A percentile compares a stretch with the other conserved stretches of the same genome.
Conservation (phyloP, 2,888 invertebrate species). For the Habrosyne pyritoides region DNA sequence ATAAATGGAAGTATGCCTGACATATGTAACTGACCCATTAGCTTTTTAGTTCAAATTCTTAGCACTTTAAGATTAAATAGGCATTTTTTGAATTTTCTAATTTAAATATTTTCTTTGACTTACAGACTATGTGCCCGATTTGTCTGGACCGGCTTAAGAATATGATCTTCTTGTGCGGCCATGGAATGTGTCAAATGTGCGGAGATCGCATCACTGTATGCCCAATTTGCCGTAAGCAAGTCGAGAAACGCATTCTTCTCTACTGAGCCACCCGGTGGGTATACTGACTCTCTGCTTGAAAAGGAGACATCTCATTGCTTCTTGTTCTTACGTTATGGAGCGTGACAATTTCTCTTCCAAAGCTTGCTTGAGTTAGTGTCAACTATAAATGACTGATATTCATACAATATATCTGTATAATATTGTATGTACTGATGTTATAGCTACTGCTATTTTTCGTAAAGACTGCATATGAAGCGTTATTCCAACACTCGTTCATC, state of each 20-base stretch:
- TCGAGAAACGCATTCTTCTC: constrained; percentile 96
- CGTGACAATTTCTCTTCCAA: not conserved
- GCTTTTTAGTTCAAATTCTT: too few relatives aligned
- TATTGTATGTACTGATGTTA: not conserved
- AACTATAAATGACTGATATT: not conserved
- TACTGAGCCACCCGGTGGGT: constrained; percentile 80
- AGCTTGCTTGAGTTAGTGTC: not conserved
- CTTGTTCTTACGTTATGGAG: too few relatives aligned
- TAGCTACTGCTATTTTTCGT: not conserved
- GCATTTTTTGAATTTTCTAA: not conserved
- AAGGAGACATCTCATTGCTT: too few relatives aligned
- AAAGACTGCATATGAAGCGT: not conserved
- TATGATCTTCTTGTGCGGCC: constrained; percentile 99
- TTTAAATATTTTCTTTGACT: constrained; percentile 64
- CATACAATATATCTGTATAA: not conserved
- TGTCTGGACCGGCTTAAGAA: constrained; percentile 98
- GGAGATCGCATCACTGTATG: constrained; percentile 99
- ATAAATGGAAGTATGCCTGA: too few relatives aligned
- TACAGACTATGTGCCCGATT: constrained; percentile 98
- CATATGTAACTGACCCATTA: too few relatives aligned
- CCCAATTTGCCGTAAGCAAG: constrained; percentile 98
- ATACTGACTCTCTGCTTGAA: not conserved
- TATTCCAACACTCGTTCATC: not conserved
- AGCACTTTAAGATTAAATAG: too few relatives aligned
- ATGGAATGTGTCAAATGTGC: constrained; percentile 99